Base-by-base conservation (phyloP, 2,113 vertebrate genomes). In the Eretmochelys imbricata region DNA sequence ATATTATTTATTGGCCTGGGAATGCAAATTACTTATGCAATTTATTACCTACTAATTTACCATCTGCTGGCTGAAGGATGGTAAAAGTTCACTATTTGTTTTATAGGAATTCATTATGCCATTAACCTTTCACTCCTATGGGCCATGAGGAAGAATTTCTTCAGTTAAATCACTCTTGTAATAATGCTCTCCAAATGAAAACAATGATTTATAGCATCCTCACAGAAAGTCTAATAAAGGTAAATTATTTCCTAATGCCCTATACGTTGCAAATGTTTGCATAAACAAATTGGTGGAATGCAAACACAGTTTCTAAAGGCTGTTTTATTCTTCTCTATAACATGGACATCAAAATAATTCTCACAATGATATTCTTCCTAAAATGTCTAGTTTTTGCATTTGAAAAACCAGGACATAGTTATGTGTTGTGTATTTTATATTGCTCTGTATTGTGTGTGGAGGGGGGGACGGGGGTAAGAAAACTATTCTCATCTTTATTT, bases 1-100 rank as follows among this genome's bases (percentile, higher is more conserved):
- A 80, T 95, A 83, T 96, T 95, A 95, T 96, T 98, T 96, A 97
- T 93, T 96, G 75, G 93, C 84, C 85, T 81, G 86, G 19, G 90
- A 95, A 94, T 96, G 93, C 86, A 96, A 96, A 97, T 98, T 96
- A 95, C 94, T 92, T 65, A 42, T 84, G 94, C 94, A 95, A 76
- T 94, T 97, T 97, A 97, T 98, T 97, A 96, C 96, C 93, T 97
- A 82, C 91, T 98, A 97, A 98, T 98, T 98, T 98, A 97, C 97
- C 94, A 96, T 97, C 96, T 29, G 79, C 91, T 96, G 95, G 57
- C 87, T 97, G 96, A 98, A 97, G 96, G 91, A 97, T 96, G 85
- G 89, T 38, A 59, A 84, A 96, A 95, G 78, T 93, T 93, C 96
- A 93, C 92, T 96, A 89, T 97, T 98, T 97, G 96, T 98, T 98